Percentiles rank a stretch among this genome's conserved stretches.
Evolutionary conservation across 1,140 invertebrate genomes (phyloP).

Genomic region (Drosophila arizonae): DNA sequence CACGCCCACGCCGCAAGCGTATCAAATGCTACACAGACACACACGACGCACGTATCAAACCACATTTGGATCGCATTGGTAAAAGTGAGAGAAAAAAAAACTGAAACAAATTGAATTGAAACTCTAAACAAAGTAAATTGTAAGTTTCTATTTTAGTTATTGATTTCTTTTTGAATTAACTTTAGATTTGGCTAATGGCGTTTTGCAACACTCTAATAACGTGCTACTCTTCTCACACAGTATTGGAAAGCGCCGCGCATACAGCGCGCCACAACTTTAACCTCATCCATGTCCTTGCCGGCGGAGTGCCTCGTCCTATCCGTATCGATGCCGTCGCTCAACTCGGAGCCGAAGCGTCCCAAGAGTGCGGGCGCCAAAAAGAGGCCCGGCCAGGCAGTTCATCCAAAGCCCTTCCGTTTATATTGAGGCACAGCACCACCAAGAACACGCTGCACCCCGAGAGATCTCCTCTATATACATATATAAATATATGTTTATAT

Average conservation of each 20-base stretch:
- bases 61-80: slow-evolving; percentile 77
- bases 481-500: background rate
- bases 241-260: slow-evolving; percentile 81
- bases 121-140: slow-evolving; percentile 64
- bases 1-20: slow-evolving; percentile 69
- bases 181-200: background rate
- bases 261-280: slow-evolving; percentile 76
- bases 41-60: slow-evolving; percentile 68
- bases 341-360: slow-evolving; percentile 72
- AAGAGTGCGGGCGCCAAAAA: slow-evolving; percentile 81
- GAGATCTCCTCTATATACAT: slow-evolving; percentile 41
- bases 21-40: slow-evolving; percentile 53
- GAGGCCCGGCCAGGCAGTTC: slow-evolving; percentile 73
- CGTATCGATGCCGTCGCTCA: slow-evolving; percentile 81
- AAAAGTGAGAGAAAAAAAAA: slow-evolving; percentile 31
- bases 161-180: background rate
- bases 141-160: slow-evolving; percentile 67
- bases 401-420: slow-evolving; percentile 80
- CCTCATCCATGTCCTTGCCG: slow-evolving; percentile 82
- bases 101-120: slow-evolving; percentile 53
- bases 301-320: slow-evolving; percentile 81
- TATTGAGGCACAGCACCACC: slow-evolving; percentile 52
- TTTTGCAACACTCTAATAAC: background rate
- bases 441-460: slow-evolving; percentile 35
- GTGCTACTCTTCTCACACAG: slow-evolving; percentile 36